Conservation (phyloP, 2,888 invertebrate genomes). For the Andricus quercusramuli region DNA sequence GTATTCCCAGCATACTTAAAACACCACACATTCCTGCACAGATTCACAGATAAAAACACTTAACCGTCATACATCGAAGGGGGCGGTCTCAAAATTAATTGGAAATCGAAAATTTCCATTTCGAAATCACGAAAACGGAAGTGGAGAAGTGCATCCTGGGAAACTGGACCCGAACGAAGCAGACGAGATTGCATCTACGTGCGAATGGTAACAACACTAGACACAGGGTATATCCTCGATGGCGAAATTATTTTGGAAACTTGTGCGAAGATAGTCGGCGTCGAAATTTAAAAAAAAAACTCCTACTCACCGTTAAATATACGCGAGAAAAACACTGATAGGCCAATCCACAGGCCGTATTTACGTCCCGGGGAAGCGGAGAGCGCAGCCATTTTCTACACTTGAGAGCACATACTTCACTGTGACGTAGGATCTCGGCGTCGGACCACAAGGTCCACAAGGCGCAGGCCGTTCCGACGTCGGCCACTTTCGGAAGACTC, state of each 20-base stretch:
- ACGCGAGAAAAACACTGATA: slow-evolving; percentile 68
- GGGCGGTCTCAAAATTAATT: background rate
- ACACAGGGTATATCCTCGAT: background rate
- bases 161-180: slow-evolving; percentile 20
- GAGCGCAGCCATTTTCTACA: slow-evolving; percentile 78
- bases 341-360: slow-evolving; percentile 72
- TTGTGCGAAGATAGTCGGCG: background rate
- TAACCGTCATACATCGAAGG: background rate
- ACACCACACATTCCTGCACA: slow-evolving; percentile 21
- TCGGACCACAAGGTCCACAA: slow-evolving; percentile 48
- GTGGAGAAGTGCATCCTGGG: slow-evolving; percentile 11
- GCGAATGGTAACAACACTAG: background rate
- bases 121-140: background rate
- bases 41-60: slow-evolving; percentile 20
- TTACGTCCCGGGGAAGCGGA: slow-evolving; percentile 73
- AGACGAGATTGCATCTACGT: slow-evolving; percentile 14
- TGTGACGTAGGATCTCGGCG: slow-evolving; percentile 69
- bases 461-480: slow-evolving; percentile 47
- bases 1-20: slow-evolving; percentile 19
- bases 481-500: slow-evolving; percentile 41
- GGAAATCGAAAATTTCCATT: background rate
- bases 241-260: background rate
- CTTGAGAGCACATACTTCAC: slow-evolving; percentile 77
- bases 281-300: background rate
- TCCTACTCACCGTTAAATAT: slow-evolving; percentile 71